phyloP scores from a whole-genome alignment of 2,113 vertebrate species.

The Gobius niger region DNA sequence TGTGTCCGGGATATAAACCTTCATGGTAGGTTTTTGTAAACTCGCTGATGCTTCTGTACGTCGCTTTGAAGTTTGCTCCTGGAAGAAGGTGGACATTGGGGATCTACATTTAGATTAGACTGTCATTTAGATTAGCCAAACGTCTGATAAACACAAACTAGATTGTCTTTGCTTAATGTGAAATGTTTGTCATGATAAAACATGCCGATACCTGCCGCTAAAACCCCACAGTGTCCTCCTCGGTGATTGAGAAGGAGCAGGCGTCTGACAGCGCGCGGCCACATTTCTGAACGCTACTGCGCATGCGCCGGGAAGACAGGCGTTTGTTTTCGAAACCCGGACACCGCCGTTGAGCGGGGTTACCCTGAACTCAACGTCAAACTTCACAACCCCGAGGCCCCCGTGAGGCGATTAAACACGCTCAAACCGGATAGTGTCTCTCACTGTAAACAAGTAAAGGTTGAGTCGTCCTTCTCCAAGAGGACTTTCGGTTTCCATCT shows the following conservation, averaged over 20 bases:
- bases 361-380: neutral
- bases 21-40: conserved; percentile 33
- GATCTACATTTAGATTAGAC: neutral
- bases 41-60: conserved; percentile 26
- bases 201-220: conserved; percentile 44
- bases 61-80: conserved; percentile 27
- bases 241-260: neutral
- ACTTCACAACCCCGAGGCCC: neutral
- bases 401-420: rapidly evolving
- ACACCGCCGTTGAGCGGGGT: neutral
- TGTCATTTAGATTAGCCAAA: no score
- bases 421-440: neutral
- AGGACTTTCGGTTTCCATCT: conserved; percentile 12
- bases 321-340: rapidly evolving
- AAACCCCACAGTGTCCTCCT: neutral
- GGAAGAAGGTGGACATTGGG: conserved; percentile 5
- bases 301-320: conserved; percentile 1
- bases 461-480: conserved; percentile 13
- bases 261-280: rapidly evolving
- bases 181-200: neutral
- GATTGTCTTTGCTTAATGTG: neutral
- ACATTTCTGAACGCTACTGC: conserved; percentile 29
- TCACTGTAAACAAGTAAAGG: conserved; percentile 21
- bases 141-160: neutral
- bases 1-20: conserved; percentile 85